phyloP scores from a whole-genome alignment of 2,113 vertebrate genomes.

The Bothrops jararaca region DNA sequence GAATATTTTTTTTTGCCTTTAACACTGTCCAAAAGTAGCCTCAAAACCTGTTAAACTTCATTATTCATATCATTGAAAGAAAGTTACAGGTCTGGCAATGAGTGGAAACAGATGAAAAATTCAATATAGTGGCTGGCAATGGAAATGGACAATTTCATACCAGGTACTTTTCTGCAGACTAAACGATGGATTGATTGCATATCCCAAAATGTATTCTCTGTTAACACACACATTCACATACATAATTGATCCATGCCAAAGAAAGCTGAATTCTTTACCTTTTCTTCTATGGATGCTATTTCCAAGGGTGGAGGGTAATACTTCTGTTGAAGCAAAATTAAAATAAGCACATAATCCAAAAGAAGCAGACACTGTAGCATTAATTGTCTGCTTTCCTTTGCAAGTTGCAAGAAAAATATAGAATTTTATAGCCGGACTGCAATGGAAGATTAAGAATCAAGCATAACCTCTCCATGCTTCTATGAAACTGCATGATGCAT shows the following conservation, averaged over 20 bases:
- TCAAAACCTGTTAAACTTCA: neutral
- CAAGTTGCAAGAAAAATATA: neutral
- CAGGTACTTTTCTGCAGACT: neutral
- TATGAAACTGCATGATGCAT: neutral
- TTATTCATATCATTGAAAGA: neutral
- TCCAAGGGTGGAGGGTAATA: neutral
- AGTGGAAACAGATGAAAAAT: neutral
- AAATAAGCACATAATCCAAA: neutral
- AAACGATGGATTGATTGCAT: neutral
- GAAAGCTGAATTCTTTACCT: neutral
- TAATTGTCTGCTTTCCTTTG: neutral
- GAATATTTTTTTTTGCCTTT: neutral
- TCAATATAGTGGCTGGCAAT: neutral
- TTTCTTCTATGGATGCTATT: neutral
- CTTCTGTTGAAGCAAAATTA: neutral
- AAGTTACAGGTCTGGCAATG: neutral
- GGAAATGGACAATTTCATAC: neutral
- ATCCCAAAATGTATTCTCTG: neutral
- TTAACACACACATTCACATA: neutral
- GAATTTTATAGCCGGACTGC: neutral
- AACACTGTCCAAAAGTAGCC: neutral
- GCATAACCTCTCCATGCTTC: neutral
- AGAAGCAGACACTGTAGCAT: neutral
- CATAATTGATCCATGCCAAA: neutral
- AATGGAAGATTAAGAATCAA: neutral